phyloP scores from a whole-genome alignment of 2,888 invertebrate genomes.

The Aspidiotus destructor region DNA sequence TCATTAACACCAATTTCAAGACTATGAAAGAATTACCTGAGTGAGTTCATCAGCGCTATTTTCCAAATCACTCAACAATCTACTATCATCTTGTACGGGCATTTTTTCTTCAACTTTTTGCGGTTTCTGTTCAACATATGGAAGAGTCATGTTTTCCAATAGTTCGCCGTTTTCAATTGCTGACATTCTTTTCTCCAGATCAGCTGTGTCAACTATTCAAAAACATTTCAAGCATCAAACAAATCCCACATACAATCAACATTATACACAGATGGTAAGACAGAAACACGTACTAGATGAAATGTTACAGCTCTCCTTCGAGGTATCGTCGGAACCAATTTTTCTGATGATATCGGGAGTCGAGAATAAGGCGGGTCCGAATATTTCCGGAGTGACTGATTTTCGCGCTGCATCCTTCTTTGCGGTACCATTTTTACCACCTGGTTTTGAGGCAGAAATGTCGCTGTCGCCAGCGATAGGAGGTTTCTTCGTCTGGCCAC shows the following conservation, averaged over 20 bases:
- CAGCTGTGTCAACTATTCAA: conserved; percentile 20
- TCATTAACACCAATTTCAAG: too few species aligned
- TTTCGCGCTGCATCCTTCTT: conserved; percentile 11
- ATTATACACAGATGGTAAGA: too few species aligned
- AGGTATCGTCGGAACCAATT: conserved; percentile 42
- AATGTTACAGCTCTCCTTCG: background rate
- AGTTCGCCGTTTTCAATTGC: conserved; percentile 27
- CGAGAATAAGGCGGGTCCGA: conserved; percentile 59
- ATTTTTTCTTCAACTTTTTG: conserved; percentile 2
- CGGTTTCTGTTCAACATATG: background rate
- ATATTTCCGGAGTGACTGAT: conserved; percentile 4
- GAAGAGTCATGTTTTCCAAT: conserved; percentile 10
- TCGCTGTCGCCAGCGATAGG: background rate
- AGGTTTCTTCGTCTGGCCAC: too few species aligned
- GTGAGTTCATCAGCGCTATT: conserved; percentile 22
- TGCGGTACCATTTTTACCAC: background rate
- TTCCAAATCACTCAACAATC: conserved; percentile 24
- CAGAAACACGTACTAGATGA: background rate
- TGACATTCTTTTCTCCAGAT: conserved; percentile 23
- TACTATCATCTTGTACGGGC: conserved; percentile 13
- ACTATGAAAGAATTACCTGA: background rate
- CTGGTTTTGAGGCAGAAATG: background rate
- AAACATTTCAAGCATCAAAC: background rate
- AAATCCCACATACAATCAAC: too few species aligned
- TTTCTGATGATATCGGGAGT: conserved; percentile 68